Evolutionary conservation across 2,888 invertebrate species (phyloP), one percentile per base, ranked within the genome.

Genomic region (Perdita meconis): DNA sequence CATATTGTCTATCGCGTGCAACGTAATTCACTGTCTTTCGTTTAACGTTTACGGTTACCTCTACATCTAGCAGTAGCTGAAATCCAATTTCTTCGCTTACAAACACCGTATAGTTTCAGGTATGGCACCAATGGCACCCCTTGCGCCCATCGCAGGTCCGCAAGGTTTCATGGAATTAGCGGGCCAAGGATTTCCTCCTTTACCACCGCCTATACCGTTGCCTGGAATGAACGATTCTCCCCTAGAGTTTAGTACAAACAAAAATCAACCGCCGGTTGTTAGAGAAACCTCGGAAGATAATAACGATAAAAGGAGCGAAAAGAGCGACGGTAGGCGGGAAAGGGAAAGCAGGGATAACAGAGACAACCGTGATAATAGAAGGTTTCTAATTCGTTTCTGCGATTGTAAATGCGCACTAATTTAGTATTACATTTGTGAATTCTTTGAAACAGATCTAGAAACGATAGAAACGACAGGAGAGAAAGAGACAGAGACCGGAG

Each of bases 141-240:
- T 92, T 40, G 86, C 90, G 8, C 86, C 90, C 0, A 89, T 92
- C 30, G 83, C 89, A 10, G 89, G 89, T 36, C 88, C 92, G 44
- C 92, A 92, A 73, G 89, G 91, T 72, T 92, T 92, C 55, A 92
- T 92, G 89, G 92, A 92, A 77, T 69, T 92, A 57, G 88, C 92
- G 12, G 88, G 90, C 70, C 92, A 91, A 80, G 91, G 92, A 38
- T 92, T 92, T 80, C 90, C 91, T 24, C 90, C 92, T 8, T 57
- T 92, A 40, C 91, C 92, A 61, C 91, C 92, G 2, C 89, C 91
- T 0, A 84, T 92, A 80, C 86, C 92, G 30, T 77, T 92, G 47
- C 92, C 94, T n/a, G 93, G 94, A 0, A 93, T 94, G 89, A 95
- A 94, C 81, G 95, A 95, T 86, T 93, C 93, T 24, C 95, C 95